Conservation (phyloP, 2,113 vertebrate species). For the Hippocampus zosterae region DNA sequence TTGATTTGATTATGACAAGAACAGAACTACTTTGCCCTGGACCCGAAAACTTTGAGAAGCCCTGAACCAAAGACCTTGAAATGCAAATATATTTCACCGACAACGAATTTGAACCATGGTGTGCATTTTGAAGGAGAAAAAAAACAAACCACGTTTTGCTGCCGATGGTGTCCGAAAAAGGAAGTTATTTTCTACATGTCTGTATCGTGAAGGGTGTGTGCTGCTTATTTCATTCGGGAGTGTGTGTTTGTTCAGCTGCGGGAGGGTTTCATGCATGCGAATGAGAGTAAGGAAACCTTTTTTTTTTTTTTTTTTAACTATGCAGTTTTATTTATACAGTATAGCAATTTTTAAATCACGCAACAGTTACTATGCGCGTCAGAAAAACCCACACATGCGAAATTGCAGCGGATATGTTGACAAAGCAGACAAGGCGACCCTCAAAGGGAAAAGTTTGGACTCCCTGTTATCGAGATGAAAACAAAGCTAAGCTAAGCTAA, state of each 20-base stretch:
- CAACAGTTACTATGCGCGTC: too few relatives aligned
- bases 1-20: too few relatives aligned
- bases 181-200: conserved; percentile 21
- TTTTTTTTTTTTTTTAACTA: too few relatives aligned
- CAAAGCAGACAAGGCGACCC: too few relatives aligned
- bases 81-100: not conserved
- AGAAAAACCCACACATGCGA: too few relatives aligned
- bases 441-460: too few relatives aligned
- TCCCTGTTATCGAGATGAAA: too few relatives aligned
- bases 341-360: too few relatives aligned
- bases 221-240: conserved; percentile 42
- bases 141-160: not conserved
- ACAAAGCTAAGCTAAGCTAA: too few relatives aligned
- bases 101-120: not conserved
- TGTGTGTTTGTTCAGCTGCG: conserved; percentile 61
- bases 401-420: too few relatives aligned
- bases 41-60: not conserved
- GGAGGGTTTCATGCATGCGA: not conserved
- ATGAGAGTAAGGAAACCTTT: not conserved
- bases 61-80: conserved; percentile 13
- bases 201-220: conserved; percentile 12
- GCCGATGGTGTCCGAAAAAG: not conserved
- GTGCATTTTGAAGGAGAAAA: too few relatives aligned
- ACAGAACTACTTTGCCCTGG: not conserved
- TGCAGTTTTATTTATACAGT: too few relatives aligned